Evolutionary conservation across 2,797 vertebrate genomes (phyloP).

Genomic region (Muraenolepis orangiensis): DNA sequence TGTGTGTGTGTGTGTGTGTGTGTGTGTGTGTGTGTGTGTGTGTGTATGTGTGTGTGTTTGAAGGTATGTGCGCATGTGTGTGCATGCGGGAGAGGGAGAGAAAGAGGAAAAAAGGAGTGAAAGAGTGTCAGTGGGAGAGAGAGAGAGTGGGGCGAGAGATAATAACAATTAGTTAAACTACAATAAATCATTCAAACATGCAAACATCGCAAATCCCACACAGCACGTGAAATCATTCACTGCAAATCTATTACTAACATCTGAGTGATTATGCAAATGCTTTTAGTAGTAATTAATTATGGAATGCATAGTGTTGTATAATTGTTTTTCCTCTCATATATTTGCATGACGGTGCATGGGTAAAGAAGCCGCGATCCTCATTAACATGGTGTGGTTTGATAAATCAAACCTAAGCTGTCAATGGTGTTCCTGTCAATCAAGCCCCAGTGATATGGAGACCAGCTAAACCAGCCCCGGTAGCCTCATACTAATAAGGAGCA

Average conservation of each 20-base stretch:
- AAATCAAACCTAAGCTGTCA: background rate
- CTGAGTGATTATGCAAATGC: background rate
- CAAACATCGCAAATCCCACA: background rate
- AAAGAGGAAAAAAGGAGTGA: background rate
- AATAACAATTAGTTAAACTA: no score
- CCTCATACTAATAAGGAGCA: background rate
- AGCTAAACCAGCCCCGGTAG: background rate
- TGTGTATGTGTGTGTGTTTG: background rate
- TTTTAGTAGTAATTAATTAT: background rate
- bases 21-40: background rate
- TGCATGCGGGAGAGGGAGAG: background rate
- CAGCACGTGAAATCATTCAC: background rate
- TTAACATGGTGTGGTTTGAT: background rate
- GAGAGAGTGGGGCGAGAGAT: background rate
- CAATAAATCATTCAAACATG: background rate
- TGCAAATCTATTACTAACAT: background rate
- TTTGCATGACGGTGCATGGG: background rate
- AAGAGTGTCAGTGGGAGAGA: background rate
- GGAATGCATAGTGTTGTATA: no score
- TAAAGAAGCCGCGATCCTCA: background rate
- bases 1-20: conserved; percentile 12
- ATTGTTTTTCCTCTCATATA: no score
- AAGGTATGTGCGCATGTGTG: background rate
- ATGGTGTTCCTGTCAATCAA: background rate
- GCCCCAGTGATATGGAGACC: background rate